Base-by-base conservation (phyloP, 2,113 vertebrate species). In the Romanogobio albipinnatus region DNA sequence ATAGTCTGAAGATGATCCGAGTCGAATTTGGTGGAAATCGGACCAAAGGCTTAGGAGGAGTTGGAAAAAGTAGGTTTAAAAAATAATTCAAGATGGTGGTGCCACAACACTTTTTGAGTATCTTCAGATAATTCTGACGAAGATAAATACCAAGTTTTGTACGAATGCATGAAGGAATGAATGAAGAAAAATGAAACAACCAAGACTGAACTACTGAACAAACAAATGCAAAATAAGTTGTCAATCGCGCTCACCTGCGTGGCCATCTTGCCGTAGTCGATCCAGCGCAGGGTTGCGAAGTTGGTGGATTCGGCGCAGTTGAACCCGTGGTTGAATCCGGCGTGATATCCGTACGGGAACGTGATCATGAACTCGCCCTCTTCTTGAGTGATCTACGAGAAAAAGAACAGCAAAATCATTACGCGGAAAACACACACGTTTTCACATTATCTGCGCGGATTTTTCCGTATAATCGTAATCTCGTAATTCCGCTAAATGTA, bases 251-350 rank as follows among this genome's bases (percentile, higher is more conserved):
- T 9, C n/a, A 99, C 97, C 91, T 96, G 97, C 0, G 96, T 97
- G 17, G 98, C 97, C 95, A 98, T 98, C 88, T 99, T 99, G 26
- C 98, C 98, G 0, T 99, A 99, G 86, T 99, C 97, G 0, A 99
- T 96, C 98, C 98, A 99, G 47, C 97, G 95, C 83, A 99, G 90
- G 0, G 98, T 99, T 85, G 98, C 98, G 0, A 99, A 99, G 91
- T 99, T 99, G 83, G 98, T 99, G 7, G 98, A 99, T 82, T 99
- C 98, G 0, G 98, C 98, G 0, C 98, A 99, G 94, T 99, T 99
- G 95, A 99, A 99, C 45, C 98, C 98, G 0, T 99, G 98, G 26
- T 99, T 99, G 92, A 99, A 99, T 33, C 98, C 98, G 0, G 98
- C 98, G 0, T 99, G 98, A 92, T 99, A 99, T 62, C 98, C 98